Evolutionary conservation across 1,140 invertebrate species (phyloP).

Genomic region (Meloidogyne floridensis): DNA sequence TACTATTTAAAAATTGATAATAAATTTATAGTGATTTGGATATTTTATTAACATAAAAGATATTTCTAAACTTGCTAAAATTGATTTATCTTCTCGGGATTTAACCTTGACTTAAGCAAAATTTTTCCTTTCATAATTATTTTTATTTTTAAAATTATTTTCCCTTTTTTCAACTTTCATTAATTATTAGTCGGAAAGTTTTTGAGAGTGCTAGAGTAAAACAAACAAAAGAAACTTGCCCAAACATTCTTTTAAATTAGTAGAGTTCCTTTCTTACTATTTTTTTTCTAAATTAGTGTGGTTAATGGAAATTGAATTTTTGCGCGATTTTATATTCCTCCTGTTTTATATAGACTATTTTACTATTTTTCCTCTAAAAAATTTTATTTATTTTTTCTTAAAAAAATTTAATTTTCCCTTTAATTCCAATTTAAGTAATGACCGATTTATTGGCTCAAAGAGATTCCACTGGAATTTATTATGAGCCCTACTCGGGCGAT

Average conservation of each 20-base stretch:
- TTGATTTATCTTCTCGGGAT: no score
- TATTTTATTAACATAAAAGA: no score
- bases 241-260: conserved; percentile 9
- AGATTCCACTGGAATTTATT: conserved; percentile 51
- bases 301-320: conserved; percentile 1
- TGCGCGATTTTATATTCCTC: conserved; percentile 1
- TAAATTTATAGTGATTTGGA: no score
- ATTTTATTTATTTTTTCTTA: background rate
- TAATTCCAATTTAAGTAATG: conserved; percentile 13
- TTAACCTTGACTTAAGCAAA: no score
- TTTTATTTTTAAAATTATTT: no score
- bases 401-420: background rate
- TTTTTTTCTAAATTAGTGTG: background rate
- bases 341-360: background rate
- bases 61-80: no score
- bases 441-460: conserved; percentile 47
- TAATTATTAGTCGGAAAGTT: background rate
- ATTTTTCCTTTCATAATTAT: no score
- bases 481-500: conserved; percentile 52
- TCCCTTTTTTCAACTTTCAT: background rate
- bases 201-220: background rate
- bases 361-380: background rate
- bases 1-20: no score
- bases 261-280: background rate
- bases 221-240: background rate